These are phyloP conservation scores for Cossypha polioptera DNA, from an alignment of 2,797 vertebrate species.

Conservation along the genomic window DNA sequence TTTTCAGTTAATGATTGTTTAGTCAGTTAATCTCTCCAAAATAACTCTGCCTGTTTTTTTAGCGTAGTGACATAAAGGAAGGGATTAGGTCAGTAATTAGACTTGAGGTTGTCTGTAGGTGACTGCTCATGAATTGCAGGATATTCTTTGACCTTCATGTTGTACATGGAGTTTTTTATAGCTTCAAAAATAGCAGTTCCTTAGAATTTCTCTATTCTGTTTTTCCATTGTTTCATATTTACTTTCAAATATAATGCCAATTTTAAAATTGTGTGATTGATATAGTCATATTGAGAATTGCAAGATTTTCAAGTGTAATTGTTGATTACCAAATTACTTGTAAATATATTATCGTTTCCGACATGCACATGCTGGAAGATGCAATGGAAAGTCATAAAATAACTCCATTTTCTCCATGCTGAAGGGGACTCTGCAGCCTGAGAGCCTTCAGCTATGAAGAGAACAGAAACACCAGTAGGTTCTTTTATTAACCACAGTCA, in stretches of 20 bases:
- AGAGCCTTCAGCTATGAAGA: neutral
- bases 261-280: neutral
- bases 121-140: slow-evolving; percentile 2
- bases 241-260: neutral
- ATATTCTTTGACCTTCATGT: slow-evolving; percentile 15
- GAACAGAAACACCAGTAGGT: neutral
- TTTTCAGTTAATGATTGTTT: neutral
- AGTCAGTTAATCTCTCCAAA: neutral
- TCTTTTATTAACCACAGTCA: neutral
- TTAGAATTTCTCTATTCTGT: neutral
- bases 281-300: neutral
- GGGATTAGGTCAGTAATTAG: neutral
- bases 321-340: neutral
- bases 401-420: neutral
- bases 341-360: neutral
- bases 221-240: neutral
- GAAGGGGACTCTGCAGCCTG: neutral
- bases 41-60: neutral
- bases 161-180: neutral
- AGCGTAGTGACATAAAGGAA: neutral
- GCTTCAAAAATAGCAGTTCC: neutral
- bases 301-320: neutral
- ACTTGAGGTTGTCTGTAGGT: neutral
- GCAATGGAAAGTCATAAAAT: neutral
- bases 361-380: neutral